Percentiles rank a stretch among this genome's conserved stretches.
These are phyloP conservation scores for Trachythela sp. DNA, from an alignment of 64 coral and sea anemone species.

Conservation along the genomic window DNA sequence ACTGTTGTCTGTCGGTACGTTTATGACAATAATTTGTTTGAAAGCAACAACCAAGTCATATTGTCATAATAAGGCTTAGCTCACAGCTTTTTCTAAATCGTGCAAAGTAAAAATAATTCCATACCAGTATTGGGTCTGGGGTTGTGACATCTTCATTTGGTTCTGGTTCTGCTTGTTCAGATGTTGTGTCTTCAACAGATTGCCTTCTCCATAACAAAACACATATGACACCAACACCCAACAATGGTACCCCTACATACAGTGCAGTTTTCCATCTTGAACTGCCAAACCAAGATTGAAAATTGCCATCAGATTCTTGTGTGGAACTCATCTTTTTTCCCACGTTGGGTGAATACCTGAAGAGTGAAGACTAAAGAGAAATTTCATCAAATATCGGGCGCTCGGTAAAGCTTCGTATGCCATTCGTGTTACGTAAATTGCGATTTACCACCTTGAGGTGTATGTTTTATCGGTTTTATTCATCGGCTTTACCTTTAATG, in stretches of 20 bases:
- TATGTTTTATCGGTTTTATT: no score
- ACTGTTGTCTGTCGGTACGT: no score
- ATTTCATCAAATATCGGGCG: no score
- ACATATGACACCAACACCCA: not conserved
- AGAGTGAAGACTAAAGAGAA: no score
- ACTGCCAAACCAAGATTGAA: not conserved
- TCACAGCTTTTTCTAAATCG: no score
- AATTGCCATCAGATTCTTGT: slow-evolving; percentile 14
- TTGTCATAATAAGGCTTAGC: no score
- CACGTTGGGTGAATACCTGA: slow-evolving; percentile 4
- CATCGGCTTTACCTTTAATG: no score
- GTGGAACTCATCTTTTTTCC: slow-evolving; percentile 10
- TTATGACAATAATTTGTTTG: no score
- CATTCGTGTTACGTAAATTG: no score
- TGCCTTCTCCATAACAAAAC: not conserved
- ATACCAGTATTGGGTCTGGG: not conserved
- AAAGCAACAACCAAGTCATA: no score
- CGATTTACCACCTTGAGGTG: no score
- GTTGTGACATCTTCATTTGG: not conserved
- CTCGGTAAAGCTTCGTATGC: no score
- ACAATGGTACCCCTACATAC: not conserved
- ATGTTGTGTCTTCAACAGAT: not conserved
- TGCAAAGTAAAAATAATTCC: not conserved
- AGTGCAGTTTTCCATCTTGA: slow-evolving; percentile 3
- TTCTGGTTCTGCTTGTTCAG: not conserved